phyloP scores from a whole-genome alignment of 2,113 vertebrate genomes.

The Muntiacus reevesi region DNA sequence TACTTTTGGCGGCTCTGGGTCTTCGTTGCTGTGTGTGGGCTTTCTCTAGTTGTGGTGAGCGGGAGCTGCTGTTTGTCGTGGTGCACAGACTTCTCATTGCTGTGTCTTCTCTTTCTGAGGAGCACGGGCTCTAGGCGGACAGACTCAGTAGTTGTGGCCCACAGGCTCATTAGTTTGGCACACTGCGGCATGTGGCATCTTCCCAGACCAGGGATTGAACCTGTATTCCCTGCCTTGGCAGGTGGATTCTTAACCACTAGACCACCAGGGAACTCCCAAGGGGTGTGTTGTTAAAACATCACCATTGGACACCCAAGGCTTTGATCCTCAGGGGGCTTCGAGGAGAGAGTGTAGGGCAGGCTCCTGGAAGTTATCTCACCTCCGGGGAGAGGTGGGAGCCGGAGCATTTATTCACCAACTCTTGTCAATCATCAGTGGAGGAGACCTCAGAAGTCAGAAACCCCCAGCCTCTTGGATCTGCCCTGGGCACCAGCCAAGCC shows the following conservation, averaged over 20 bases:
- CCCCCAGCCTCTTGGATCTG: neutral
- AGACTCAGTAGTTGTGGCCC: neutral
- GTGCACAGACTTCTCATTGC: neutral
- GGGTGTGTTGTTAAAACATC: neutral
- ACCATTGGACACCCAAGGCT: neutral
- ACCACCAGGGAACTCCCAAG: neutral
- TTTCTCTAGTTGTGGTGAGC: neutral
- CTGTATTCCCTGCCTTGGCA: neutral
- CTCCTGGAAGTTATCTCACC: too few relatives aligned
- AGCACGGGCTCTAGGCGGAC: neutral
- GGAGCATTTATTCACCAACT: neutral
- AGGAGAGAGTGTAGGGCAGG: neutral
- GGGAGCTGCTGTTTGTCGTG: neutral
- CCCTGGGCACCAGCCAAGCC: neutral
- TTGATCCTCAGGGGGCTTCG: neutral
- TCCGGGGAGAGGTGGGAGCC: fast-evolving
- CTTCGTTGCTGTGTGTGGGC: neutral
- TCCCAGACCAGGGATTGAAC: neutral
- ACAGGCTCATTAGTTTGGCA: neutral
- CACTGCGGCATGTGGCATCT: neutral
- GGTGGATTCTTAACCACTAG: neutral
- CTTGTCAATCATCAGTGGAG: neutral
- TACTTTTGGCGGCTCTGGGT: neutral
- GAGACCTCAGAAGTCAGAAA: neutral
- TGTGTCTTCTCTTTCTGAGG: neutral